phyloP scores from a whole-genome alignment of 2,113 vertebrate species.

The Lepisosteus osseus region DNA sequence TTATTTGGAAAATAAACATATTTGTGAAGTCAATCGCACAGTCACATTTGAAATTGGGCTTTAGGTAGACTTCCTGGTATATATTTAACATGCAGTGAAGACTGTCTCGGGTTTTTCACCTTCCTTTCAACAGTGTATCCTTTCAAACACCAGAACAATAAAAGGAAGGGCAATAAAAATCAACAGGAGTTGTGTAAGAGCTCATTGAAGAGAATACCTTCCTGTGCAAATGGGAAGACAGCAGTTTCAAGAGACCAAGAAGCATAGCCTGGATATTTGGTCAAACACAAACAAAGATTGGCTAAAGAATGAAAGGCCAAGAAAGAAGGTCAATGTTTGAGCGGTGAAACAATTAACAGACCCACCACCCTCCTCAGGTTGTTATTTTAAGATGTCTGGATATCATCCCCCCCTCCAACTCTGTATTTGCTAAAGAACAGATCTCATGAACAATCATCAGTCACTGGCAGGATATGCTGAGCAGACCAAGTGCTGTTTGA shows the following conservation, averaged over 20 bases:
- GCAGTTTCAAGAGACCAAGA: not conserved
- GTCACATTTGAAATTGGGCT: too few relatives aligned
- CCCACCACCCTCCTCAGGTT: slow-evolving; percentile 32
- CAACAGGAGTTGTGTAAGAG: not conserved
- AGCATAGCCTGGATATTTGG: slow-evolving; percentile 9
- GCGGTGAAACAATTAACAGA: slow-evolving; percentile 58
- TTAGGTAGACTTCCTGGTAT: too few relatives aligned
- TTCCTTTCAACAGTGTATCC: slow-evolving; percentile 46
- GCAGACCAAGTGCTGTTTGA: not conserved
- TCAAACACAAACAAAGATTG: slow-evolving; percentile 26
- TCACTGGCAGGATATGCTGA: slow-evolving; percentile 33
- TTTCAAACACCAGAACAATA: slow-evolving; percentile 57
- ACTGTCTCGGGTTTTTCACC: slow-evolving; percentile 22
- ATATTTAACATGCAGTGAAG: not conserved
- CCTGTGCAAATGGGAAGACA: slow-evolving; percentile 39
- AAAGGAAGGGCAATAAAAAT: slow-evolving; percentile 45
- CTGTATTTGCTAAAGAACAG: slow-evolving; percentile 12
- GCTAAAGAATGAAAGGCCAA: slow-evolving; percentile 60
- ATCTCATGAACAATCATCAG: slow-evolving; percentile 27
- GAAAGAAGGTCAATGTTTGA: slow-evolving; percentile 53
- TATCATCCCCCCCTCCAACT: slow-evolving; percentile 25
- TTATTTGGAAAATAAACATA: too few relatives aligned
- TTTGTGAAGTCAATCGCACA: too few relatives aligned
- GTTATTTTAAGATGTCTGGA: slow-evolving; percentile 26
- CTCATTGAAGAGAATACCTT: slow-evolving; percentile 15